Conservation (phyloP, 2,797 vertebrate genomes). For the Brachymystax lenok region DNA sequence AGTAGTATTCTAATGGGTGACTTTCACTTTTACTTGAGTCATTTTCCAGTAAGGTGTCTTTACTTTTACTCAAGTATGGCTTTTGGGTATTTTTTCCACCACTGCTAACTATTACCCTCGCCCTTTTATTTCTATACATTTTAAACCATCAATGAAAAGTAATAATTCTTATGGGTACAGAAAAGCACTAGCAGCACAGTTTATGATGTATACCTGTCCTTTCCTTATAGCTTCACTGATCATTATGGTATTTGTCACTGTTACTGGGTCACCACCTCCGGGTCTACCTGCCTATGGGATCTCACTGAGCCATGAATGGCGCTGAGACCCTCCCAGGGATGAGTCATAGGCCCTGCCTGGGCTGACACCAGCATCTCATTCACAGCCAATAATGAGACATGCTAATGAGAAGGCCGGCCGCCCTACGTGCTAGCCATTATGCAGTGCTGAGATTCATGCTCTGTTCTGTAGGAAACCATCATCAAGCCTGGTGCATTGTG, state of each 20-base stretch:
- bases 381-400: slow-evolving; percentile 78
- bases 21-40: too few relatives aligned
- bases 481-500: slow-evolving; percentile 6
- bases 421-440: slow-evolving; percentile 70
- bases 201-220: neutral
- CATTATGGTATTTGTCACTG: neutral
- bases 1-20: too few relatives aligned
- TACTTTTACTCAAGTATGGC: too few relatives aligned
- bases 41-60: too few relatives aligned
- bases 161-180: neutral
- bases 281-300: slow-evolving; percentile 34
- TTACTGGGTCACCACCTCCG: neutral
- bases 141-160: slow-evolving; percentile 48
- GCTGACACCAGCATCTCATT: slow-evolving; percentile 66
- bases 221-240: neutral
- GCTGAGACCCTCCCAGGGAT: slow-evolving; percentile 42
- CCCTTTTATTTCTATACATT: too few relatives aligned
- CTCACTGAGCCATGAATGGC: slow-evolving; percentile 22
- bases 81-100: too few relatives aligned
- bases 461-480: slow-evolving; percentile 48
- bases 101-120: too few relatives aligned
- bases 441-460: slow-evolving; percentile 62
- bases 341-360: neutral
- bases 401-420: slow-evolving; percentile 77
- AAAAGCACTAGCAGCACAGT: neutral